Percentiles rank a stretch among this genome's conserved stretches.
phyloP scores from a whole-genome alignment of 2,888 invertebrate genomes.

The Drosophila affinis region DNA sequence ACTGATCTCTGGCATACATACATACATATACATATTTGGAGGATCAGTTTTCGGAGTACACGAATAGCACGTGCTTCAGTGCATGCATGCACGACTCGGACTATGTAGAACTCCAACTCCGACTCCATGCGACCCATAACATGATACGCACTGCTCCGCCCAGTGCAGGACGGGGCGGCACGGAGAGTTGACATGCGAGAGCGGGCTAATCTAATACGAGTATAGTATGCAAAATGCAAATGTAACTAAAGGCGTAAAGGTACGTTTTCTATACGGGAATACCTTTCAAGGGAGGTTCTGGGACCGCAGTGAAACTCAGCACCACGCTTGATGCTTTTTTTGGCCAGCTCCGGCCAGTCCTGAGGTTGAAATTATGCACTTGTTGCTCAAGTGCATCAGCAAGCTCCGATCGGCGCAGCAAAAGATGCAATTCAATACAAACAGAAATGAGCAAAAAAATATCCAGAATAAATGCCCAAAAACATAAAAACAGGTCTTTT shows the following conservation, averaged over 20 bases:
- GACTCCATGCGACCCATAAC: conserved; percentile 6
- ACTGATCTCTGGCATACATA: background rate
- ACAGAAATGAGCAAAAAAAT: conserved; percentile 50
- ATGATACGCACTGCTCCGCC: background rate
- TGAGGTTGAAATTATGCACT: conserved; percentile 64
- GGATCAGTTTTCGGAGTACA: conserved; percentile 23
- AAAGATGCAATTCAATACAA: conserved; percentile 74
- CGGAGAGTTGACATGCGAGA: background rate
- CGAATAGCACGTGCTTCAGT: conserved; percentile 31
- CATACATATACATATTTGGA: background rate
- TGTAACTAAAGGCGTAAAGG: conserved; percentile 28
- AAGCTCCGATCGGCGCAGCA: conserved; percentile 38
- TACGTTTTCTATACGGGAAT: conserved; percentile 12
- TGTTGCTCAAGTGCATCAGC: conserved; percentile 68
- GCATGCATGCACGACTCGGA: conserved; percentile 8
- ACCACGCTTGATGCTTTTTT: conserved; percentile 39
- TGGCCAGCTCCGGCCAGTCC: conserved; percentile 22
- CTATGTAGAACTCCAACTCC: background rate
- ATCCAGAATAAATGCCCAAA: conserved; percentile 77
- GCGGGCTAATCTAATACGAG: conserved; percentile 34
- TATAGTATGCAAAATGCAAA: conserved; percentile 7
- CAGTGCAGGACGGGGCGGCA: background rate
- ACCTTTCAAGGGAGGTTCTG: conserved; percentile 16
- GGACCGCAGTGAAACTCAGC: conserved; percentile 53
- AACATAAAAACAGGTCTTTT: conserved; percentile 75